Base-by-base conservation (phyloP, 2,113 vertebrate species). In the Spilogale gracilis region DNA sequence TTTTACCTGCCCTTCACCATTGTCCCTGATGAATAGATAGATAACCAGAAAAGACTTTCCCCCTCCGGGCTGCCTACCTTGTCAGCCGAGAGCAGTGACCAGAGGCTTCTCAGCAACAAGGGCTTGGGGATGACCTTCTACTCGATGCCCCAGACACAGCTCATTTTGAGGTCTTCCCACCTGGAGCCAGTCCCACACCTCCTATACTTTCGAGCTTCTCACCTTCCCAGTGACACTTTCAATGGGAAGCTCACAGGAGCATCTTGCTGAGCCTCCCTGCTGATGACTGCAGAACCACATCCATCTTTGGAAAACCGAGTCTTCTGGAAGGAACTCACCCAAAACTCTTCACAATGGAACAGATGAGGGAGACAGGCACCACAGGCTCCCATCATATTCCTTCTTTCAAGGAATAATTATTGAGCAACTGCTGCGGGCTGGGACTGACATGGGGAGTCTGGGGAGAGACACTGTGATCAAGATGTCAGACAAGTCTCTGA, bases 141-240 rank as follows among this genome's bases (percentile, higher is more conserved):
- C 38, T 25, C 0, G 10, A 96, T 2, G 7, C 11, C 69, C 21
- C 71, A 1, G 9, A 30, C 56, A 9, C 1, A 0, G 54, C 25
- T 76, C 73, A 2, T 25, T 38, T 25, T 30, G 0, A 32, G 4
- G 8, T 17, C 14, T 20, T 21, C 23, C 6, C 23, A 32, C 27
- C 5, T 11, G 30, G 13, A 21, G n/a, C n/a, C 11, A 3, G 16
- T 9, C 3, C 74, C 27, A 9, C 30, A 25, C 5, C 43, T 87
- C 45, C 14, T 0, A 4, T 13, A 12, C 9, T 2, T 2, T 16
- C 10, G 1, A 0, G 9, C 9, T 38, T 3, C 2, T 25, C 54
- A 23, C 1, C 2, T 20, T 9, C 20, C 56, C 43, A 71, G 56
- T 2, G 43, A 17, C 2, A 6, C 0, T 21, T 48, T 30, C 32